Percentiles rank a stretch among this genome's conserved stretches.
These are phyloP conservation scores for Kryptopterus vitreolus DNA, from an alignment of 2,797 vertebrate genomes.

Conservation along the genomic window DNA sequence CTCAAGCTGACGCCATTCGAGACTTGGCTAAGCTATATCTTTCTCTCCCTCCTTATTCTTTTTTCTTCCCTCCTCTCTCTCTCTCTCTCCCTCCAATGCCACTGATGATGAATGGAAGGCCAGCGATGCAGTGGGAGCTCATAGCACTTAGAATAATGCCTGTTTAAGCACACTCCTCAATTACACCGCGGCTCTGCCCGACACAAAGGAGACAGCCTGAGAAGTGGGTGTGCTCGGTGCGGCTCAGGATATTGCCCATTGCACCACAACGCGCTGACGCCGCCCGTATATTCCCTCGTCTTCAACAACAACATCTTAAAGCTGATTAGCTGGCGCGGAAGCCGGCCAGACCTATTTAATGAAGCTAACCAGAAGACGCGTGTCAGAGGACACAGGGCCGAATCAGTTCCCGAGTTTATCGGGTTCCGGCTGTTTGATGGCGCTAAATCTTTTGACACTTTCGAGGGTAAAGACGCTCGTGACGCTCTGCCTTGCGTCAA, in stretches of 20 bases:
- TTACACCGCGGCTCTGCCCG: slow-evolving; percentile 61
- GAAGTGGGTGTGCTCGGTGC: slow-evolving; percentile 16
- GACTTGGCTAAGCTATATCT: slow-evolving; percentile 38
- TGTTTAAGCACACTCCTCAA: slow-evolving; percentile 78
- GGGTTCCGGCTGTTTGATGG: neutral
- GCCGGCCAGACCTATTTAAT: neutral
- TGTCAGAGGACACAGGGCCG: neutral
- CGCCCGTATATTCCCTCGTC: neutral
- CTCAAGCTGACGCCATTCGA: slow-evolving; percentile 42
- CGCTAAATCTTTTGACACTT: too few species aligned
- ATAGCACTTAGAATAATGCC: slow-evolving; percentile 73
- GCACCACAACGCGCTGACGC: slow-evolving; percentile 5
- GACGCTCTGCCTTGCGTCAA: too few species aligned
- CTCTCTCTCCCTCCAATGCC: slow-evolving; percentile 27
- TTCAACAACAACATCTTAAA: neutral
- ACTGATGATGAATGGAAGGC: slow-evolving; percentile 70
- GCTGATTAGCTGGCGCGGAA: neutral
- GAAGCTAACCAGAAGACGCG: neutral
- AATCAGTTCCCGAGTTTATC: too few species aligned
- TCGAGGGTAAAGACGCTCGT: too few species aligned
- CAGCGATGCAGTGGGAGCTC: slow-evolving; percentile 66
- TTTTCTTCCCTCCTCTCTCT: slow-evolving; percentile 19
- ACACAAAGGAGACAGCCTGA: slow-evolving; percentile 29
- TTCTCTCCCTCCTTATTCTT: slow-evolving; percentile 17
- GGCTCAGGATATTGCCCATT: neutral